These are phyloP conservation scores for Bugula neritina DNA, from an alignment of 2,888 invertebrate species.

Conservation along the genomic window DNA sequence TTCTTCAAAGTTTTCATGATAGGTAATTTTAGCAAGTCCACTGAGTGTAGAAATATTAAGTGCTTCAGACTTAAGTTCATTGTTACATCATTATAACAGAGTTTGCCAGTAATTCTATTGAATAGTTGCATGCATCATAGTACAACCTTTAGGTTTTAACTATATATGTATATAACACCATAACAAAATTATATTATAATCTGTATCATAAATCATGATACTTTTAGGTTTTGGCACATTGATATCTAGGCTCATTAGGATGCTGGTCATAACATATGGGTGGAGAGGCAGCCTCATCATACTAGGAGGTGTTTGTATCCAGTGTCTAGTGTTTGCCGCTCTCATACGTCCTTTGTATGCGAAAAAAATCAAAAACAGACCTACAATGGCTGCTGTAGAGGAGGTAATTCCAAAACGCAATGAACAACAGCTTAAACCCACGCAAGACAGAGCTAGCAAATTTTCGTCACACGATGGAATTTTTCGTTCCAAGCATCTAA, in stretches of 20 bases:
- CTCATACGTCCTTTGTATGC: constrained; percentile 22
- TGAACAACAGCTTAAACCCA: neutral
- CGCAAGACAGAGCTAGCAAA: neutral
- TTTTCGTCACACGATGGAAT: constrained; percentile 25
- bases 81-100: no score
- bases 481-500: neutral
- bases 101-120: no score
- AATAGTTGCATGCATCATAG: no score
- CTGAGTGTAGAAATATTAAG: no score
- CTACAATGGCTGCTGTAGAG: neutral
- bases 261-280: constrained; percentile 8
- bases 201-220: no score
- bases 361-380: neutral
- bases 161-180: no score
- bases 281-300: constrained; percentile 25
- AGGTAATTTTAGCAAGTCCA: no score
- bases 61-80: no score
- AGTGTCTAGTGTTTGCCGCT: constrained; percentile 15
- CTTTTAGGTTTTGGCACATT: constrained; percentile 26
- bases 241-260: neutral
- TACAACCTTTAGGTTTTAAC: no score
- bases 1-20: no score
- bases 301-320: constrained; percentile 23
- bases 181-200: no score
- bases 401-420: constrained; percentile 22